phyloP scores from a whole-genome alignment of 2,113 vertebrate genomes.

The Psilopogon haemacephalus region DNA sequence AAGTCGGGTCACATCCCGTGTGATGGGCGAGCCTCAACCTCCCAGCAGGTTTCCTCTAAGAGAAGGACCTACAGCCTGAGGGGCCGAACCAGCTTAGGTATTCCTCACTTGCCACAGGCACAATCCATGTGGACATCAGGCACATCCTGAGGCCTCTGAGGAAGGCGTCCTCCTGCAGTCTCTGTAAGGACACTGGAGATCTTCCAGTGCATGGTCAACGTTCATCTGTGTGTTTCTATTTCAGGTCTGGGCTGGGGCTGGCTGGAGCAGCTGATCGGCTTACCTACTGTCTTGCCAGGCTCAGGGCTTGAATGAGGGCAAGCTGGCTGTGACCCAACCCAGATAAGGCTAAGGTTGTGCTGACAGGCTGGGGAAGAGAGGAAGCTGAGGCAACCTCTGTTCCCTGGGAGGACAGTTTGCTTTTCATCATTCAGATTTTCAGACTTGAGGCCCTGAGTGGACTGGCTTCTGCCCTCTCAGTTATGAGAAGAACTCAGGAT shows the following conservation, averaged over 20 bases:
- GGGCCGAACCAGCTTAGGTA: background rate
- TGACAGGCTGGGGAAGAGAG: background rate
- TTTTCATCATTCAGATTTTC: background rate
- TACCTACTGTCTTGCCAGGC: slow-evolving; percentile 22
- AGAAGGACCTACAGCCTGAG: background rate
- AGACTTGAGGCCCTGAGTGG: background rate
- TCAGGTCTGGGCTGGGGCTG: background rate
- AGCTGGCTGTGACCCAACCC: slow-evolving; percentile 40
- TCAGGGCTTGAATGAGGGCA: slow-evolving; percentile 47
- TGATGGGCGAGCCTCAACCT: background rate
- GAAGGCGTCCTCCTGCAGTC: background rate
- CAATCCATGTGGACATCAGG: accelerated
- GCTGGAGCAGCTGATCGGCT: slow-evolving; percentile 28
- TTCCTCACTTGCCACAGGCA: background rate
- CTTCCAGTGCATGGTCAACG: background rate
- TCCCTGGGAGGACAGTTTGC: background rate
- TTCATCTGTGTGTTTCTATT: slow-evolving; percentile 9
- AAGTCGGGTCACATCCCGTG: background rate
- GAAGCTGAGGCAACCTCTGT: background rate
- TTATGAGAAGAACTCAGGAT: background rate
- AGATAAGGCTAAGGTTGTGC: background rate
- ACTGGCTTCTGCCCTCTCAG: background rate
- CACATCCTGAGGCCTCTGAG: background rate
- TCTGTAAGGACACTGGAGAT: background rate
- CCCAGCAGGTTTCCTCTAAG: background rate